Conservation (phyloP, 2,113 vertebrate species). For the Delphinapterus leucas region DNA sequence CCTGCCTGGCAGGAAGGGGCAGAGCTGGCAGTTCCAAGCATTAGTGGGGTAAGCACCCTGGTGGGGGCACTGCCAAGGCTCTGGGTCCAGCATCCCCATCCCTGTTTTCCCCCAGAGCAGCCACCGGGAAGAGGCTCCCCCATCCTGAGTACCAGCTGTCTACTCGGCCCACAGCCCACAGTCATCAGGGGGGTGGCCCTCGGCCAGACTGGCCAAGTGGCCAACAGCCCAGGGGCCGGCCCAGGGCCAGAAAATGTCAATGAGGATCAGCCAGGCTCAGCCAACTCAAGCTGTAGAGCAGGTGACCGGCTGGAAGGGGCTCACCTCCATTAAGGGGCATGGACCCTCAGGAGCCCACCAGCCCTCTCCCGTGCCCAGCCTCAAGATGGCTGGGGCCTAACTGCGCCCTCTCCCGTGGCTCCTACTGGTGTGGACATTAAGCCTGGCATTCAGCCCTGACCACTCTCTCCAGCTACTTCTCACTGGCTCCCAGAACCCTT, state of each 20-base stretch:
- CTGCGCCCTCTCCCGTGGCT: not conserved
- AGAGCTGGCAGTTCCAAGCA: not conserved
- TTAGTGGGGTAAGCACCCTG: not conserved
- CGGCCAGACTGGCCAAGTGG: slow-evolving; percentile 49
- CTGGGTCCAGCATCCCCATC: not conserved
- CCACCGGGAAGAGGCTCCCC: slow-evolving; percentile 17
- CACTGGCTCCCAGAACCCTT: not conserved
- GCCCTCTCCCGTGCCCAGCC: not conserved
- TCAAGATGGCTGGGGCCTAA: not conserved
- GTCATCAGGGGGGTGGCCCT: slow-evolving; percentile 50
- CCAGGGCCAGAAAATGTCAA: slow-evolving; percentile 21
- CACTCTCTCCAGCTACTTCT: not conserved
- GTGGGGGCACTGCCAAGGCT: not conserved
- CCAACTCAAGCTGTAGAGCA: not conserved
- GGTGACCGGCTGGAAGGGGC: not conserved
- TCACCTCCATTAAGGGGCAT: not conserved
- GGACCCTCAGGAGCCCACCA: not conserved
- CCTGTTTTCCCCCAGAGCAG: not conserved
- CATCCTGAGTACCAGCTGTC: slow-evolving; percentile 69
- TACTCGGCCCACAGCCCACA: not conserved
- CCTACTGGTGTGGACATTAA: not conserved
- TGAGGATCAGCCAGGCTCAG: not conserved
- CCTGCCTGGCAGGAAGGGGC: not conserved
- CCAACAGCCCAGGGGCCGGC: slow-evolving; percentile 46
- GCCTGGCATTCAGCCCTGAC: not conserved